Evolutionary conservation across 2,113 vertebrate genomes (phyloP), one percentile per base, ranked within the genome.

Genomic region (Melierax canorus): DNA sequence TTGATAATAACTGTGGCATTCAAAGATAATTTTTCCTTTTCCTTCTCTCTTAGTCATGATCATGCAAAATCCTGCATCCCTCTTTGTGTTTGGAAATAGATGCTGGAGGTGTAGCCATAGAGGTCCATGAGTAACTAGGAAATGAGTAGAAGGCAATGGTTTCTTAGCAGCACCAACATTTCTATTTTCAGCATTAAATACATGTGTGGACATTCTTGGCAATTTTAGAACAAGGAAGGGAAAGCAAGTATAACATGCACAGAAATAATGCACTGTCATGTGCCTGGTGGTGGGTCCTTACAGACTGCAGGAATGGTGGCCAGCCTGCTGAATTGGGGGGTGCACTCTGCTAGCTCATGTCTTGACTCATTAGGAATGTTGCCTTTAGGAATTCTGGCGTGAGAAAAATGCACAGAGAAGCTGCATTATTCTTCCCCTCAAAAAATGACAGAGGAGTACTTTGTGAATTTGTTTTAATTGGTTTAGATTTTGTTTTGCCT

Each of bases 281-380:
- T 73, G 43, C 58, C 38, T 64, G 46, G 36, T 29, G 43, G 9
- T 29, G 15, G 59, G n/a, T 76, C 62, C 63, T 59, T 45, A 34
- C 21, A 79, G n/a, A 11, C 64, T 64, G 48, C n/a, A 55, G 51
- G 38, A 59, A 36, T 22, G 43, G 32, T 15, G 8, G 45, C 38
- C 56, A 78, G 41, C 39, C 60, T 66, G 64, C 50, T 0, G 0
- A 62, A 15, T 4, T 6, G 8, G 27, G 29, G 13, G 43, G 6
- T 59, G 13, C 8, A 10, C 23, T 36, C 46, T 53, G 24, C 62
- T 72, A 45, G 32, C 22, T 80, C 36, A 5, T 27, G 22, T 72
- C 67, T 83, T 83, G 58, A 38, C 67, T 86, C 39, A 55, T 83
- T 55, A 55, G 58, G 21, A 82, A 67, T 36, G 38, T 60, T 75